Evolutionary conservation across 2,888 invertebrate species (phyloP).

Genomic region (Tortrix viridana): DNA sequence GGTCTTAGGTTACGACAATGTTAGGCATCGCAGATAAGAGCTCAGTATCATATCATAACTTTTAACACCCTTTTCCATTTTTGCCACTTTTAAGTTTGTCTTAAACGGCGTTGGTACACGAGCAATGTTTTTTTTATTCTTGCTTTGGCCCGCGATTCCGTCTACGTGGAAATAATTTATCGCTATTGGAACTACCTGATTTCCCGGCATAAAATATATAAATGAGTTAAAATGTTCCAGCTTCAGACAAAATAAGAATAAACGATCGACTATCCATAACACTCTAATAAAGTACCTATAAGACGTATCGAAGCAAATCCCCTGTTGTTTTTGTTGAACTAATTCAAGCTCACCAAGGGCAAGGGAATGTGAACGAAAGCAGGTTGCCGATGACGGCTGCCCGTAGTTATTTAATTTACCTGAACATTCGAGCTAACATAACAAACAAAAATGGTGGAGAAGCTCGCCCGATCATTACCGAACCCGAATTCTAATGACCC

Average conservation of each 20-base stretch:
- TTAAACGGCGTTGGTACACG: neutral
- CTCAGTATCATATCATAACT: conserved; percentile 55
- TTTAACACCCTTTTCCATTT: conserved; percentile 42
- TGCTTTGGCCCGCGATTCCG: no score
- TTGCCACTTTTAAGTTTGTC: conserved; percentile 37
- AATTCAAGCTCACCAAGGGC: conserved; percentile 37
- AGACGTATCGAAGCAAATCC: conserved; percentile 25
- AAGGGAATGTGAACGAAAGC: conserved; percentile 36
- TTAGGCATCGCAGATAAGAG: conserved; percentile 65
- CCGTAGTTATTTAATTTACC: conserved; percentile 63
- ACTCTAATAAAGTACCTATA: conserved; percentile 4
- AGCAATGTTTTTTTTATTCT: neutral
- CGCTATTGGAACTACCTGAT: no score
- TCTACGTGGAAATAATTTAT: no score
- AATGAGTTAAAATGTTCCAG: no score
- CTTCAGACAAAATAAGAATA: neutral
- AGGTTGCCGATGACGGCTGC: conserved; percentile 47
- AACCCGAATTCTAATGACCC: conserved; percentile 79
- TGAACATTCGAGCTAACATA: conserved; percentile 62
- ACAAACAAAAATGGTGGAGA: conserved; percentile 70
- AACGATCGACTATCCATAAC: conserved; percentile 6
- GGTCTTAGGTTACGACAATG: conserved; percentile 64
- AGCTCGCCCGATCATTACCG: conserved; percentile 77
- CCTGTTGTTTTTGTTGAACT: conserved; percentile 33
- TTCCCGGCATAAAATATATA: no score